phyloP scores from a whole-genome alignment of 2,113 vertebrate genomes.

The Semicossyphus pulcher region DNA sequence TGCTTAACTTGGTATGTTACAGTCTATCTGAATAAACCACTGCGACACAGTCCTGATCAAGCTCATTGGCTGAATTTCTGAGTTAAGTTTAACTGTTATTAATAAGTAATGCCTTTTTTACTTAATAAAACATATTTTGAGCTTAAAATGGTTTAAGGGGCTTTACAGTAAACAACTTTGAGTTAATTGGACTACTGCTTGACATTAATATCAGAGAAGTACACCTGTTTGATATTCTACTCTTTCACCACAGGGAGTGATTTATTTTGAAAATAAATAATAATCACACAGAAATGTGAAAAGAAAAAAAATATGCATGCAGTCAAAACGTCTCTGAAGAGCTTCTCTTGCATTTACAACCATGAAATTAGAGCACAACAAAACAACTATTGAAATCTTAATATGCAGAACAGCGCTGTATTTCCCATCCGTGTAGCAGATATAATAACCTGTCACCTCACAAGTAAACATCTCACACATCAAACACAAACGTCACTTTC shows the following conservation, averaged over 20 bases:
- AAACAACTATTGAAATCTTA: conserved; percentile 6
- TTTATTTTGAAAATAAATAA: neutral
- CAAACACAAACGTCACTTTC: neutral
- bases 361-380: neutral
- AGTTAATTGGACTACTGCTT: too few relatives aligned
- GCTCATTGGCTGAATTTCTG: too few relatives aligned
- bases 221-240: neutral
- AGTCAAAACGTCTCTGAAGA: neutral
- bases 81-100: too few relatives aligned
- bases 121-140: too few relatives aligned
- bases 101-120: too few relatives aligned
- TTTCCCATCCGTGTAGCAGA: neutral
- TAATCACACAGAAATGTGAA: neutral
- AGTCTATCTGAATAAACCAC: too few relatives aligned
- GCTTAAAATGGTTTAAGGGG: too few relatives aligned
- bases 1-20: too few relatives aligned
- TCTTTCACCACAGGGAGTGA: neutral
- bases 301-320: neutral
- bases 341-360: neutral
- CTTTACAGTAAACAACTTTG: too few relatives aligned
- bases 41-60: too few relatives aligned
- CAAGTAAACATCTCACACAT: conserved; percentile 9
- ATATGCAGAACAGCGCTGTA: neutral
- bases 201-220: neutral
- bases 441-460: conserved; percentile 29